Evolutionary conservation across 2,888 invertebrate genomes (phyloP).

Genomic region (Electrophaes corylata): DNA sequence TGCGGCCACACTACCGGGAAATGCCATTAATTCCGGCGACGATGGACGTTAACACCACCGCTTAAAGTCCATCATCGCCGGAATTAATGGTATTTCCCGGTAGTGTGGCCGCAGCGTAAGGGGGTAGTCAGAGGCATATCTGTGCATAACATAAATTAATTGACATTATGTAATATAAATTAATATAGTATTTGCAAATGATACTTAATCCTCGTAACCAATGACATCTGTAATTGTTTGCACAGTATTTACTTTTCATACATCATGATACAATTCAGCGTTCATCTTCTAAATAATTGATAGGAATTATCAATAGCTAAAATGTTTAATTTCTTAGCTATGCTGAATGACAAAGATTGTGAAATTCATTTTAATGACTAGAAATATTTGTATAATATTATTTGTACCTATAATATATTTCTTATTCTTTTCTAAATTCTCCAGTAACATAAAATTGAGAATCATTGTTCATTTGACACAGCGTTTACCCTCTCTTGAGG

Average conservation of each 20-base stretch:
- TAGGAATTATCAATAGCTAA: not conserved
- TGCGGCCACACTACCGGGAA: no score
- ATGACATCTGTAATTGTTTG: slow-evolving; percentile 70
- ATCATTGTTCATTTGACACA: slow-evolving; percentile 5
- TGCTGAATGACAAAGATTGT: not conserved
- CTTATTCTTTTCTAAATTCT: not conserved
- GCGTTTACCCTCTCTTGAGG: slow-evolving; percentile 36
- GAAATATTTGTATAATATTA: no score
- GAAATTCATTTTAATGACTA: not conserved
- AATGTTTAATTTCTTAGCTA: not conserved
- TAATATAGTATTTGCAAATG: slow-evolving; percentile 73
- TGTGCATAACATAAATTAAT: not conserved
- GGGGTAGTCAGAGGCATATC: not conserved
- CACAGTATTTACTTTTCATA: slow-evolving; percentile 79
- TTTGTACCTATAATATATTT: no score
- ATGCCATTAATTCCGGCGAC: no score
- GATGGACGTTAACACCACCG: no score
- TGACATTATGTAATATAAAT: not conserved
- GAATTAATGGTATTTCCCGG: no score
- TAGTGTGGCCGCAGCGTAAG: no score
- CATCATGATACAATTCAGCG: slow-evolving; percentile 1
- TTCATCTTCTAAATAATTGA: not conserved
- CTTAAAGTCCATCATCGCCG: no score
- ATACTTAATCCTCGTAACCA: slow-evolving; percentile 56
- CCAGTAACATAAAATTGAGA: not conserved